Evolutionary conservation across 1,140 invertebrate species (phyloP), one percentile per base, ranked within the genome.

Genomic region (Brachystomella parvula): DNA sequence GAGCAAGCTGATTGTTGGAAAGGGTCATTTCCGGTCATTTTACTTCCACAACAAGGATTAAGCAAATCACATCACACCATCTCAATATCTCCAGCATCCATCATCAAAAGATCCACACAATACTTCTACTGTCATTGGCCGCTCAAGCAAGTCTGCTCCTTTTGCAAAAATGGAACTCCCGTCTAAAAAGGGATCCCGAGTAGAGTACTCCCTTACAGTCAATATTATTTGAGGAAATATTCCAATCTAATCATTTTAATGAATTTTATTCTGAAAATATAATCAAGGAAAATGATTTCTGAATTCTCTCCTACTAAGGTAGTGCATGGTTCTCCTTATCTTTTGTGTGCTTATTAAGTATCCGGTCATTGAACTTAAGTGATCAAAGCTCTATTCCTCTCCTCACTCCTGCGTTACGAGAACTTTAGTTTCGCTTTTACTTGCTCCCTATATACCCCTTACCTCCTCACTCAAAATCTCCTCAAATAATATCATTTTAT

Each of bases 301-400:
- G n/a, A 44, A 44, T 44, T 9, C 9, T 44, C 39, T 44, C n/a
- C 39, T 44, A n/a, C 39, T 44, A 44, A 44, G 39, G 39, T 44
- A 44, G 39, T 53, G 12, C 49, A 15, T 53, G 6, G 9, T 24
- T 53, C 49, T 53, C 49, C 9, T 53, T 24, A 15, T 24, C 21
- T 24, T 53, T 12, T 53, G 49, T 53, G 24, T 53, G 49, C 49
- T 26, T 15, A 15, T 53, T 24, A 53, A 53, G 49, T 19, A 19
- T 26, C 49, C 49, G 49, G 49, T 53, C 49, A 24, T 53, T 53
- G 49, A 53, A 53, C 49, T 53, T 53, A 53, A 53, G 24, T 53
- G 49, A 53, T 53, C 49, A 53, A 19, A 12, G 12, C 12, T 26
- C 6, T 19, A 19, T 53, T 26, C 12, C 49, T 24, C 49, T 53